Conservation (phyloP, 2,888 invertebrate genomes). For the Troides helena region DNA sequence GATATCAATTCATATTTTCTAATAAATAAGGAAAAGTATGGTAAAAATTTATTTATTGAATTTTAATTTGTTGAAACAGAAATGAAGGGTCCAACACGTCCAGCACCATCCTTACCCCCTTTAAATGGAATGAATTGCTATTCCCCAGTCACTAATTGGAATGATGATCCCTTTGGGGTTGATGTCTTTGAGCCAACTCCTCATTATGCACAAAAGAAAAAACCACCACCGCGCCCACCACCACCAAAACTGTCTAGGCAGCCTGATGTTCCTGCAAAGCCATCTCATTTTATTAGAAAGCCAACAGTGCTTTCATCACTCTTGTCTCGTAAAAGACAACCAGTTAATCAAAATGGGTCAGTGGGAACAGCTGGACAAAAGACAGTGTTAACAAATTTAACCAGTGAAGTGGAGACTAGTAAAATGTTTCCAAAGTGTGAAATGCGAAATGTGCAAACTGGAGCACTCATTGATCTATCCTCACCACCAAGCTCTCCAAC, state of each 20-base stretch:
- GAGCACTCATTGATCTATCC: slow-evolving; percentile 84
- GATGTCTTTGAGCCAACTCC: slow-evolving; percentile 74
- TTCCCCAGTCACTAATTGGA: slow-evolving; percentile 80
- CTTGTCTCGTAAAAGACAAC: slow-evolving; percentile 64
- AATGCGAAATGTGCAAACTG: slow-evolving; percentile 68
- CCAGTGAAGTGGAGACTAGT: slow-evolving; percentile 57
- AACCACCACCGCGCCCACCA: slow-evolving; percentile 86
- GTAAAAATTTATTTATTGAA: neutral
- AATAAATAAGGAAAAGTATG: neutral
- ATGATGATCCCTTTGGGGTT: slow-evolving; percentile 73
- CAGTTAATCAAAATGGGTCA: slow-evolving; percentile 38
- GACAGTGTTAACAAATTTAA: slow-evolving; percentile 45
- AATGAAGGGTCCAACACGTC: slow-evolving; percentile 82
- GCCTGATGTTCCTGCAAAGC: slow-evolving; percentile 70
- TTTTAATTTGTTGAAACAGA: slow-evolving; percentile 52
- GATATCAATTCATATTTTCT: neutral
- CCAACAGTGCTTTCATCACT: slow-evolving; percentile 71
- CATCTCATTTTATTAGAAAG: slow-evolving; percentile 75
- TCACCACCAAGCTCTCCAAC: slow-evolving; percentile 88
- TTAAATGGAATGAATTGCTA: slow-evolving; percentile 57
- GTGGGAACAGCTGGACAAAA: slow-evolving; percentile 46
- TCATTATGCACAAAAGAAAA: slow-evolving; percentile 79
- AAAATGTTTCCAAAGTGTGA: slow-evolving; percentile 75
- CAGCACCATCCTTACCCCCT: slow-evolving; percentile 81
- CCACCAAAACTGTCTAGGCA: slow-evolving; percentile 77